phyloP scores from a whole-genome alignment of 1,140 invertebrate genomes.

The Pararge aegeria region DNA sequence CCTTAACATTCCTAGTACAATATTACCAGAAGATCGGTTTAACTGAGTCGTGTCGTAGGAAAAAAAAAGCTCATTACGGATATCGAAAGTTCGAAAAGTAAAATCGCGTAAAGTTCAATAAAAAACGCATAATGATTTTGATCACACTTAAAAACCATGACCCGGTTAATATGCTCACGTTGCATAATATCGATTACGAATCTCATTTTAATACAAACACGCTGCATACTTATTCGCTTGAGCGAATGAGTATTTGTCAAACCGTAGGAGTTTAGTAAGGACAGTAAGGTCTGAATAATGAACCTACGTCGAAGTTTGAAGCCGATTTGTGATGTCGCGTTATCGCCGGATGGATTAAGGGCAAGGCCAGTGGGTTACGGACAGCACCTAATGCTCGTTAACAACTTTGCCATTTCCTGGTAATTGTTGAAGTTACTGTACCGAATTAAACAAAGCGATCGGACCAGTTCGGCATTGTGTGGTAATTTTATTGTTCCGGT shows the following conservation, averaged over 20 bases:
- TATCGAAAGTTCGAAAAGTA: not conserved
- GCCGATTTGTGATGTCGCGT: not conserved
- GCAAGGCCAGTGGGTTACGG: slow-evolving; percentile 62
- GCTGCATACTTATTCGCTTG: not conserved
- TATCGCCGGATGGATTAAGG: slow-evolving; percentile 47
- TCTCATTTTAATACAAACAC: not conserved
- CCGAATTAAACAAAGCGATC: slow-evolving; percentile 38
- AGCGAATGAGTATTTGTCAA: not conserved
- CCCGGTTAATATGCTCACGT: not conserved
- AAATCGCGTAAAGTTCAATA: not conserved
- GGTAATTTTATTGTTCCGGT: slow-evolving; percentile 45
- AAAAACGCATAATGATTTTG: not conserved
- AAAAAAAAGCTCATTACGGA: not conserved
- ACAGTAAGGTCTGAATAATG: too few species aligned
- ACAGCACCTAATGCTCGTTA: slow-evolving; percentile 47
- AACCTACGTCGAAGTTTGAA: too few species aligned
- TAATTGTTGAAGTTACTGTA: slow-evolving; percentile 43
- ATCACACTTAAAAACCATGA: not conserved
- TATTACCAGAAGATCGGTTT: too few species aligned
- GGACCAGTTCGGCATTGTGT: slow-evolving; percentile 45
- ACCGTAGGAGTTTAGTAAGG: too few species aligned
- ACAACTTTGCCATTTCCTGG: slow-evolving; percentile 52
- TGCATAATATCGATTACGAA: slow-evolving; percentile 4
- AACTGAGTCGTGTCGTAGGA: too few species aligned
- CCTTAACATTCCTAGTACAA: too few species aligned